phyloP scores from a whole-genome alignment of 2,888 invertebrate species.

The Hypsopygia costalis region DNA sequence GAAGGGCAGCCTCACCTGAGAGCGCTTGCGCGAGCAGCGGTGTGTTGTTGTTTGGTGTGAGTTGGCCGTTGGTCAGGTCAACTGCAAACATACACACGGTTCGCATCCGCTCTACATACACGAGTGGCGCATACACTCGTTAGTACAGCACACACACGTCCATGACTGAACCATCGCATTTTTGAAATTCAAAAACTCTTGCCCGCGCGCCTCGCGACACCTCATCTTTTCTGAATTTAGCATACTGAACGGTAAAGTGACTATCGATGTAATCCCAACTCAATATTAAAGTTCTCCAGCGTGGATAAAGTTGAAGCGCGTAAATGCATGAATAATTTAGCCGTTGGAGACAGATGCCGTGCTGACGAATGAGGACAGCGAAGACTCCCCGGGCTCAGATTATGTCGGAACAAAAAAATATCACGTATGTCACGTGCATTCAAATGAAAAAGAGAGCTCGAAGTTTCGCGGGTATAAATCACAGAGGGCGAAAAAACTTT shows the following conservation, averaged over 20 bases:
- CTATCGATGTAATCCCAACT: conserved; percentile 66
- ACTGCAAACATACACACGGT: conserved; percentile 88
- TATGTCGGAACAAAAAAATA: conserved; percentile 76
- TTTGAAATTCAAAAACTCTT: conserved; percentile 36
- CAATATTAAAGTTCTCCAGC: conserved; percentile 59
- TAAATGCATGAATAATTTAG: conserved; percentile 77
- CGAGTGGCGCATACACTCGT: conserved; percentile 46
- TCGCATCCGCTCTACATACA: conserved; percentile 78
- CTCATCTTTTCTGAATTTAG: conserved; percentile 53
- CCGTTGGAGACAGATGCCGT: conserved; percentile 66
- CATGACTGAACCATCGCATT: conserved; percentile 75
- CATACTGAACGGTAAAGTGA: conserved; percentile 64
- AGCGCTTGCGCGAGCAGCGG: conserved; percentile 97
- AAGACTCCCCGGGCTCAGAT: conserved; percentile 60
- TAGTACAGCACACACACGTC: conserved; percentile 55
- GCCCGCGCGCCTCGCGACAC: conserved; percentile 31
- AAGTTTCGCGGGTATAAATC: conserved; percentile 79
- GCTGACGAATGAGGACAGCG: conserved; percentile 66
- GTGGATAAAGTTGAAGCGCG: conserved; percentile 64
- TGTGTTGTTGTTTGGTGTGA: conserved; percentile 97
- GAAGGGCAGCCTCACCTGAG: conserved; percentile 87
- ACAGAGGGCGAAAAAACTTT: conserved; percentile 79
- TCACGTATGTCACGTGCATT: conserved; percentile 79
- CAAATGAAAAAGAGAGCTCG: conserved; percentile 79
- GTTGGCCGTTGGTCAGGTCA: conserved; percentile 97